Base-by-base conservation (phyloP, 2,113 vertebrate genomes). In the Elgaria multicarinata region DNA sequence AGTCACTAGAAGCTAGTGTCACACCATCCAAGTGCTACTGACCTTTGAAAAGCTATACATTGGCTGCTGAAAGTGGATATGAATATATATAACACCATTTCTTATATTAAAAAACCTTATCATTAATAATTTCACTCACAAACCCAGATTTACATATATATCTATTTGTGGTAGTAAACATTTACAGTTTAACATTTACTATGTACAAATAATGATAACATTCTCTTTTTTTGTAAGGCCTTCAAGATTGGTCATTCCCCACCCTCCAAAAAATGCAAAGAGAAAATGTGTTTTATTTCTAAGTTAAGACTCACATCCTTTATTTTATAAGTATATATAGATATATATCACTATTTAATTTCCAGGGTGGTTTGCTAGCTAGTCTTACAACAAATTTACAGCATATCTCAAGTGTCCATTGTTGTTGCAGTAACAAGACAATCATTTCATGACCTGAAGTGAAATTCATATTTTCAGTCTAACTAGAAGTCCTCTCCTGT, bases 41-140 rank as follows among this genome's bases (percentile, higher is more conserved):
- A 67, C 90, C 31, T 92, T 86, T 91, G 88, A 92, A 92, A 94
- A 92, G 74, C 84, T 89, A 46, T 90, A 67, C 71, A 50, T 77
- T 22, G 3, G 71, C 42, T 93, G 87, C 95, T 93, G 92, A 90
- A 90, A 95, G 90, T 88, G 76, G 93, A 88, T 96, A 95, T 94
- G 18, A 31, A 89, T 6, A 82, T 6, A 82, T 89, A 26, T 80
- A 89, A 62, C 55, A 3, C 18, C 1, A 33, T 71, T 89, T 81
- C 83, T 94, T 86, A 46, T 46, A 36, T 6, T 4, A 86, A 71
- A 42, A 86, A 55, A 89, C 71, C 55, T 0, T 10, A 0, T 2
- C 8, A 83, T 78, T 58, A 89, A 28, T 69, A 87, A 58, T 50
- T n/a, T 69, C 53, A 36, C 12, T 82, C 44, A 92, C 86, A 36